Percentiles rank a stretch among this genome's conserved stretches.
Conservation (phyloP, 2,888 invertebrate species). For the Chalcis sispes region DNA sequence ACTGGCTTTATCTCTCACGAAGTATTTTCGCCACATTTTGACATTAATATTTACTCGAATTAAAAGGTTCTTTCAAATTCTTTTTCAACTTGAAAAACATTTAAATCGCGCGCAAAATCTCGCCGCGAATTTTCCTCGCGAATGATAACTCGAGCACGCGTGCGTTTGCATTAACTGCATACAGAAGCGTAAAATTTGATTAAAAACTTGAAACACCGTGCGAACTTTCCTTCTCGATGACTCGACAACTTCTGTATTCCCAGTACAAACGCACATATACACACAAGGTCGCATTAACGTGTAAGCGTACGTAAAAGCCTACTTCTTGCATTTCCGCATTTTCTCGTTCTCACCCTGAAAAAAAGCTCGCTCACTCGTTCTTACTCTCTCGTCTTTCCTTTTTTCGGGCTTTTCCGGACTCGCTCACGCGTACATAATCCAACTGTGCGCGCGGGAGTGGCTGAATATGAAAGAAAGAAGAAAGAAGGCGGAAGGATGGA, state of each 20-base stretch:
- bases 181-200: constrained; percentile 12
- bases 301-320: too few species aligned
- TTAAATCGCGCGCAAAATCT: too few species aligned
- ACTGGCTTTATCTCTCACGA: too few species aligned
- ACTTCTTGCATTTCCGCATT: neutral
- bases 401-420: neutral
- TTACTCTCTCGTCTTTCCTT: neutral
- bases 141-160: neutral
- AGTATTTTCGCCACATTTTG: too few species aligned
- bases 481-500: neutral
- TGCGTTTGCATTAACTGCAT: neutral
- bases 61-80: too few species aligned
- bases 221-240: neutral
- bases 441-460: too few species aligned
- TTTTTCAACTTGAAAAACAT: too few species aligned
- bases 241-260: neutral
- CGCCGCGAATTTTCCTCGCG: neutral
- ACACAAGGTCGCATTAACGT: too few species aligned
- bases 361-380: too few species aligned
- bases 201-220: constrained; percentile 16
- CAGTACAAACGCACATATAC: too few species aligned
- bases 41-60: too few species aligned
- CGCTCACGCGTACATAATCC: neutral
- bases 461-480: neutral
- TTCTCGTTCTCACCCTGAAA: neutral